Evolutionary conservation across 2,888 invertebrate species (phyloP), one percentile per base, ranked within the genome.

Genomic region (Cephus pygmeus): DNA sequence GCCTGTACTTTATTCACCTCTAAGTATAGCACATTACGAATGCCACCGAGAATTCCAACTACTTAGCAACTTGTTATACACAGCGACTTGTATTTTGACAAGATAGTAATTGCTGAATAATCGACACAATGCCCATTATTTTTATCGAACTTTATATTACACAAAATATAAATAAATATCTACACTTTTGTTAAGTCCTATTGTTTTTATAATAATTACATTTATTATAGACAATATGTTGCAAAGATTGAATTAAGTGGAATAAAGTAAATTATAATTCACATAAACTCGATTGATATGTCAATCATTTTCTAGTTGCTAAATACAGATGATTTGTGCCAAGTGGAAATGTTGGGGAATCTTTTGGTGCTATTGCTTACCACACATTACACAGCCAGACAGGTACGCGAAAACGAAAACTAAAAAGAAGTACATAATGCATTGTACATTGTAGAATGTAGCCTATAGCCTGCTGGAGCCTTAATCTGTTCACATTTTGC

Each of bases 381-480:
- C 88, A 89, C 88, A 89, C 90, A 91, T 91, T 91, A 88, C 91
- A 91, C 91, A 91, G 86, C 90, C 91, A 91, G 91, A 91, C 90
- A 84, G 76, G 75, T 71, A 77, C 75, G 80, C 79, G 76, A 78
- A 75, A 75, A 78, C 69, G 75, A 77, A 82, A 79, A 79, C 56
- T 79, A 82, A 79, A 79, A 82, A 71, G 73, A 88, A 87, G 88
- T 89, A 90, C 89, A 90, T 87, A 87, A 89, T 88, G 87, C 88
- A 89, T 91, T 91, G 91, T 91, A 91, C 89, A 91, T 91, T 91
- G 88, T 91, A 91, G 91, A 89, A 88, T 84, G 88, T 91, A 91
- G 90, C 90, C 90, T 91, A 90, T 91, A 90, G 90, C 88, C 90
- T 90, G 89, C 90, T 90, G 91, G 90, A 91, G 91, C 91, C 91